Conservation (phyloP, 2,797 vertebrate species). For the Miopithecus talapoin region DNA sequence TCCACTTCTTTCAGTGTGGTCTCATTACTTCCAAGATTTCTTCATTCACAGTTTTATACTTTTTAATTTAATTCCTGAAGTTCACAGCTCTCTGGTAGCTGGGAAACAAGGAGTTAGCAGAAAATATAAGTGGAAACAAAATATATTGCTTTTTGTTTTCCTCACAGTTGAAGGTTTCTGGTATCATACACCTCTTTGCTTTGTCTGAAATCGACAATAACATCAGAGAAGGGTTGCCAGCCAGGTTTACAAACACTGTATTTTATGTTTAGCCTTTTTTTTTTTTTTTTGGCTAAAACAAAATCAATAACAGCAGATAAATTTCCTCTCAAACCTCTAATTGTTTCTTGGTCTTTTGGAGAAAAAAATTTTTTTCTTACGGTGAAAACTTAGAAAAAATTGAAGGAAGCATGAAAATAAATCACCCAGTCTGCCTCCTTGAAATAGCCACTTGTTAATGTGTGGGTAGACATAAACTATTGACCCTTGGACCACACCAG, state of each 20-base stretch:
- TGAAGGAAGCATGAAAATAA: slow-evolving; percentile 16
- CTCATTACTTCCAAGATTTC: not conserved
- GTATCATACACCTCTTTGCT: slow-evolving; percentile 25
- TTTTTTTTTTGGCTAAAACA: slow-evolving; percentile 1
- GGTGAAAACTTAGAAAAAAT: slow-evolving; percentile 47
- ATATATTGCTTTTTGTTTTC: slow-evolving; percentile 51
- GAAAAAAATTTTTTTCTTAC: not conserved
- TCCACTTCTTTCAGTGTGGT: not conserved
- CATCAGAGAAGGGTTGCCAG: not conserved
- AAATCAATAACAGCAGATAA: slow-evolving; percentile 48
- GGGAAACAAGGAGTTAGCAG: slow-evolving; percentile 48
- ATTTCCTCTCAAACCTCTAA: slow-evolving; percentile 56
- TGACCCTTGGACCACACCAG: not conserved
- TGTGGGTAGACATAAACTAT: not conserved
- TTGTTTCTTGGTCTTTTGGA: slow-evolving; percentile 45
- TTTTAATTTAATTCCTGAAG: slow-evolving; percentile 56
- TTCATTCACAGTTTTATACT: slow-evolving; percentile 18
- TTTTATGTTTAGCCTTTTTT: not conserved
- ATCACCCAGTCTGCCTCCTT: not conserved
- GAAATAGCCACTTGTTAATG: not conserved
- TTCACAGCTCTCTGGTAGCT: not conserved
- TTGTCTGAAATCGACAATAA: slow-evolving; percentile 47
- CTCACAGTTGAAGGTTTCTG: slow-evolving; percentile 20
- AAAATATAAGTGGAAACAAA: not conserved
- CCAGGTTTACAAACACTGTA: slow-evolving; percentile 32